phyloP scores from a whole-genome alignment of 2,113 vertebrate species.

The Empidonax alnorum region DNA sequence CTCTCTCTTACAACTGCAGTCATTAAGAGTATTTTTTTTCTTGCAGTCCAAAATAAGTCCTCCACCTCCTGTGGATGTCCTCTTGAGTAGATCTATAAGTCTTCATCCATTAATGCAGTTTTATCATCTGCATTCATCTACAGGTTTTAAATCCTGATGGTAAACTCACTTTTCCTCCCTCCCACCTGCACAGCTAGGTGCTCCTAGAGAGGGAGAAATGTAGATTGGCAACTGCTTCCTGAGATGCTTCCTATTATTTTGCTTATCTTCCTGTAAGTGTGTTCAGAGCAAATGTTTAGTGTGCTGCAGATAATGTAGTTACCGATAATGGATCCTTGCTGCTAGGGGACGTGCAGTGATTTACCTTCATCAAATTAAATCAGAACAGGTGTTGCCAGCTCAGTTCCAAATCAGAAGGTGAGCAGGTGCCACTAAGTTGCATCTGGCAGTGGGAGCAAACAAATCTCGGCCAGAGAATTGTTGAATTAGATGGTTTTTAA shows the following conservation, averaged over 20 bases:
- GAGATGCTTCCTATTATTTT: constrained; percentile 46
- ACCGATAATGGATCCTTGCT: constrained; percentile 26
- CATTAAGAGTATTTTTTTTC: background rate
- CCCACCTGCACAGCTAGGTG: background rate
- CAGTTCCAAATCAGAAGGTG: constrained; percentile 39
- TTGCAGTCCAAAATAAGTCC: background rate
- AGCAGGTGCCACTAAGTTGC: constrained; percentile 51
- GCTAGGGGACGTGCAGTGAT: constrained; percentile 16
- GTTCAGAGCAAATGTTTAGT: constrained; percentile 54
- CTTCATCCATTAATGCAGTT: background rate
- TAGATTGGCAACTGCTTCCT: constrained; percentile 26
- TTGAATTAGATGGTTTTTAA: constrained; percentile 26
- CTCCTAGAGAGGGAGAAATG: background rate
- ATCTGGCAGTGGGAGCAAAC: constrained; percentile 26
- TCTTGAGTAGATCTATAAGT: background rate
- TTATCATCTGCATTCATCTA: background rate
- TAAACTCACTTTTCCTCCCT: constrained; percentile 11
- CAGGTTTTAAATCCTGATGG: background rate
- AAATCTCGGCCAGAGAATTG: constrained; percentile 14
- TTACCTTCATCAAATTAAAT: constrained; percentile 59
- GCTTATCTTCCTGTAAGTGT: constrained; percentile 44
- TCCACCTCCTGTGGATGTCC: background rate
- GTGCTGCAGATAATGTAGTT: constrained; percentile 30
- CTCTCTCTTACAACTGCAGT: background rate
- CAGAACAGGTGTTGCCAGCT: constrained; percentile 55